Evolutionary conservation across 2,113 vertebrate genomes (phyloP).

Genomic region (Myrmecobius fasciatus): DNA sequence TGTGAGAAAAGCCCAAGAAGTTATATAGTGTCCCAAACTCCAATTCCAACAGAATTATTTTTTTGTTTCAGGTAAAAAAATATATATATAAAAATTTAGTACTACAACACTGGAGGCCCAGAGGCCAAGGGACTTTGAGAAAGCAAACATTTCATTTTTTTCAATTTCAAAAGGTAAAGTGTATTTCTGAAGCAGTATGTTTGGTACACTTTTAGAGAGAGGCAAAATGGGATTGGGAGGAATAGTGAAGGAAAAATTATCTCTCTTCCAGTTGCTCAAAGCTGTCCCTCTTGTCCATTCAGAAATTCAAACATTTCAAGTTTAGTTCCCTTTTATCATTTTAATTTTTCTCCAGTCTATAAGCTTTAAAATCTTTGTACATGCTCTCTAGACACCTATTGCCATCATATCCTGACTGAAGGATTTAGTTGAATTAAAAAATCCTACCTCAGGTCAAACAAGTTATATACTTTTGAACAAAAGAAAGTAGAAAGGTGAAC

Average conservation of each 20-base stretch:
- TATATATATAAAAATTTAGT: too few relatives aligned
- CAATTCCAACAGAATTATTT: neutral
- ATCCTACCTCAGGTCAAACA: conserved; percentile 12
- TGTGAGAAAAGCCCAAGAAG: neutral
- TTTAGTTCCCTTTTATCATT: conserved; percentile 42
- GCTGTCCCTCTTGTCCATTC: conserved; percentile 50
- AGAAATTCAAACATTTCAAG: conserved; percentile 31
- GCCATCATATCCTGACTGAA: neutral
- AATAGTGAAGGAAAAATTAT: neutral
- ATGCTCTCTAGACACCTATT: neutral
- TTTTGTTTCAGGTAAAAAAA: neutral
- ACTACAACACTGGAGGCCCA: neutral
- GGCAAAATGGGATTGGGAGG: conserved; percentile 3
- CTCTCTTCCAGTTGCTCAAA: neutral
- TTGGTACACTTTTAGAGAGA: conserved; percentile 23
- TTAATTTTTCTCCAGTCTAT: conserved; percentile 42
- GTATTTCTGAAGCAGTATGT: neutral
- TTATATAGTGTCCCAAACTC: neutral
- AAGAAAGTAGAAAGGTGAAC: conserved; percentile 11
- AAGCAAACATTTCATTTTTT: neutral
- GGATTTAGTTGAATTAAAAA: conserved; percentile 36
- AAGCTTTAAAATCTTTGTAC: conserved; percentile 40
- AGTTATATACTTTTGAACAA: conserved; percentile 21
- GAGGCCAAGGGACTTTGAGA: neutral
- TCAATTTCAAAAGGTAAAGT: neutral